Evolutionary conservation across 2,888 invertebrate genomes (phyloP), one percentile per base, ranked within the genome.

Genomic region (Polietes domitor): DNA sequence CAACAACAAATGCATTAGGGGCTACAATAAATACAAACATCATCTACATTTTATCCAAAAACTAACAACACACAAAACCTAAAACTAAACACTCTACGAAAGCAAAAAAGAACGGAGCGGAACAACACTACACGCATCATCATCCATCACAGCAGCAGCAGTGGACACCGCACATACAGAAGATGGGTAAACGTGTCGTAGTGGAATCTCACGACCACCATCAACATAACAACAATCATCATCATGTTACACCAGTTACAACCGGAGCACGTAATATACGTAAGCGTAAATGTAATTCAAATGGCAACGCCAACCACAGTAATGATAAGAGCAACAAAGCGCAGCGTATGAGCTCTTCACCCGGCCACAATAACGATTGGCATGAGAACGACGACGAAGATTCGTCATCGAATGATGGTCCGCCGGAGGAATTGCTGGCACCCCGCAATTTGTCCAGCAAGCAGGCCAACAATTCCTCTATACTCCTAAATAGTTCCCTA

Each of bases 301-400:
- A 77, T 65, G 41, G 53, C 21, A 21, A 71, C 73, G 10, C 47
- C 19, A 87, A 85, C 73, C 74, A 21, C 19, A 15, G n/a, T 2
- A 32, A n/a, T 32, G 68, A 68, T 68, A 68, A 68, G 21, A 68
- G 74, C 58, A n/a, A 43, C 41, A 87, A 86, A 77, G 86, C 83
- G 73, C 83, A 88, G 65, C 86, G 87, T 21, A 84, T 86, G 63
- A 87, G 87, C 43, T 85, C 77, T 43, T 82, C 83, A 0, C 24
- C 68, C 1, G 68, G 68, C 41, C 82, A 80, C 19, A 83, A 82
- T 65, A 88, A 82, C 24, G 87, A 86, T n/a, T 90, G 89, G 87
- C 89, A 90, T 71, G 91, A 90, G 63, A 90, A 89, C 73, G 90
- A 91, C 80, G 91, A 90, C 72, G 90, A 90, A 85, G 91, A 91